These are phyloP conservation scores for Lates calcarifer DNA, from an alignment of 2,113 vertebrate species.

Conservation along the genomic window DNA sequence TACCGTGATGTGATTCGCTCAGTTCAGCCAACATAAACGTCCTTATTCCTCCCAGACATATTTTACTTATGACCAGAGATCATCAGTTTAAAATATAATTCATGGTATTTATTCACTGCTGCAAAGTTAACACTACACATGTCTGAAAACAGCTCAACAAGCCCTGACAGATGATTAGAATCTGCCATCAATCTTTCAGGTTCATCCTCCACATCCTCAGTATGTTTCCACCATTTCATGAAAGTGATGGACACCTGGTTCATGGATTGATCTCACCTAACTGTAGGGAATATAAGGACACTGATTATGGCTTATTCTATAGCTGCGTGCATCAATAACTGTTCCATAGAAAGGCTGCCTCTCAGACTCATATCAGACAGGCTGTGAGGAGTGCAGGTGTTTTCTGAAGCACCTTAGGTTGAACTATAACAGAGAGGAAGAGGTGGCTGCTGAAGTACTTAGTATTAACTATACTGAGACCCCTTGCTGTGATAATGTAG, in stretches of 20 bases:
- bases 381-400: no score
- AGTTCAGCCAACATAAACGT: no score
- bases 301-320: slow-evolving; percentile 19
- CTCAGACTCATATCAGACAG: background rate
- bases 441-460: background rate
- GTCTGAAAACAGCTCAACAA: no score
- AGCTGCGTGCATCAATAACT: slow-evolving; percentile 18
- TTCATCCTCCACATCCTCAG: background rate
- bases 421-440: background rate
- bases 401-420: background rate
- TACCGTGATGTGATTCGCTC: no score
- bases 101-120: no score
- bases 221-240: background rate
- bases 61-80: no score
- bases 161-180: no score
- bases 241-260: slow-evolving; percentile 20
- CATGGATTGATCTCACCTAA: slow-evolving; percentile 13
- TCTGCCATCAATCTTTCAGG: background rate
- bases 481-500: background rate
- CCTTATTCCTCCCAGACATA: no score
- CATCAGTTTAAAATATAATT: no score
- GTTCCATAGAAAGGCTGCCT: background rate
- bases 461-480: background rate
- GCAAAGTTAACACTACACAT: no score
- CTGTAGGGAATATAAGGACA: slow-evolving; percentile 8